Conservation (phyloP, 2,797 vertebrate species). For the Setipinna tenuifilis region DNA sequence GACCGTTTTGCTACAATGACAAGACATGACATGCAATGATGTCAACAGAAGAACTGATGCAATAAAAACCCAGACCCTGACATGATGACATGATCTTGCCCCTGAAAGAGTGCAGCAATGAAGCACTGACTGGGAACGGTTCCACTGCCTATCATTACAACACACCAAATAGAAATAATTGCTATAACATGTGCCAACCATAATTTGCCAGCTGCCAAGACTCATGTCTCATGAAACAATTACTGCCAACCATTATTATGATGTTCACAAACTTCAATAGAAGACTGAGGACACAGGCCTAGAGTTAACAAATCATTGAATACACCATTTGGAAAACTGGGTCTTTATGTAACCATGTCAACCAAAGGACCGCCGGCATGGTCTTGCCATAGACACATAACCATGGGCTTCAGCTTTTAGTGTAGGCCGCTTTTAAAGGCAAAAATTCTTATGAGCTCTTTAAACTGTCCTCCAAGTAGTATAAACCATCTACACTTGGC, state of each 20-base stretch:
- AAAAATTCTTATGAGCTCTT: no score
- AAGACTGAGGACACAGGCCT: neutral
- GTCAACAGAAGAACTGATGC: neutral
- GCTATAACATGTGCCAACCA: constrained; percentile 28
- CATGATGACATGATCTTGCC: neutral
- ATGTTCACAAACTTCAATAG: neutral
- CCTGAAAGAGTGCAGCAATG: constrained; percentile 17
- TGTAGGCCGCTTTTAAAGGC: neutral
- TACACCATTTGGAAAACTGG: no score
- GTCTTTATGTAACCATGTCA: no score
- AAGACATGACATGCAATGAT: neutral
- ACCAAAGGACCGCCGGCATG: neutral
- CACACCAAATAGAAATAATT: neutral
- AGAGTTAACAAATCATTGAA: no score
- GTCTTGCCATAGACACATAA: neutral
- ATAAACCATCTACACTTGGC: neutral
- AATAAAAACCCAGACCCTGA: no score
- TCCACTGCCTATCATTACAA: neutral
- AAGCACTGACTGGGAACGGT: neutral
- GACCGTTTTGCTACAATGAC: neutral
- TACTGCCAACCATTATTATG: neutral
- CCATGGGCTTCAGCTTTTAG: neutral
- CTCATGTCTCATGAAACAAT: neutral
- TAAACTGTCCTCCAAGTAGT: neutral
- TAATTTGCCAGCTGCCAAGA: neutral